Percentiles rank a stretch among this genome's conserved stretches.
Conservation (phyloP, 2,113 vertebrate genomes). For the Melanostigma gelatinosum region DNA sequence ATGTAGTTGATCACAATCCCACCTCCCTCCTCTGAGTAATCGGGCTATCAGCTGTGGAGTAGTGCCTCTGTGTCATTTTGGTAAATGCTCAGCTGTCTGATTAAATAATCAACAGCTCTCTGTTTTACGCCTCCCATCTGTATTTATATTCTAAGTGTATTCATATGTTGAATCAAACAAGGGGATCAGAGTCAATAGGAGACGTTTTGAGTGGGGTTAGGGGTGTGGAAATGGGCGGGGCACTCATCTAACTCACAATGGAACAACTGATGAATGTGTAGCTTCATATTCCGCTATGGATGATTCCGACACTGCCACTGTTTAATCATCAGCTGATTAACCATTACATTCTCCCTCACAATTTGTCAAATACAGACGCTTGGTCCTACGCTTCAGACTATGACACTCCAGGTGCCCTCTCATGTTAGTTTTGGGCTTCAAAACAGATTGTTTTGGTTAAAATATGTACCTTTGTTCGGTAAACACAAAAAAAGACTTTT, state of each 20-base stretch:
- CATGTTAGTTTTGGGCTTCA: neutral
- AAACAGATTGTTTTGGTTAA: neutral
- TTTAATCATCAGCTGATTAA: constrained; percentile 23
- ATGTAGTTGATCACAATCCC: constrained; percentile 12
- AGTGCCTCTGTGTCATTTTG: constrained; percentile 15
- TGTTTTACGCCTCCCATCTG: constrained; percentile 5
- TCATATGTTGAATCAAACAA: neutral
- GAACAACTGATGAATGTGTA: neutral
- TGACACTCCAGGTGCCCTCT: neutral
- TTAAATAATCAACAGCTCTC: constrained; percentile 22
- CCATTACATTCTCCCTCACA: neutral
- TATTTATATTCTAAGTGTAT: constrained; percentile 9
- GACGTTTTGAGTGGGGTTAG: neutral
- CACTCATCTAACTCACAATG: constrained; percentile 8
- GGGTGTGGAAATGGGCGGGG: neutral
- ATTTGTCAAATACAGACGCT: neutral
- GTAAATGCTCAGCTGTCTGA: constrained; percentile 11
- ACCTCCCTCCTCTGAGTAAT: constrained; percentile 1
- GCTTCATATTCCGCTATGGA: neutral
- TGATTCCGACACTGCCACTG: neutral
- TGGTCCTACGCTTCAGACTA: neutral
- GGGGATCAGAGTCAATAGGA: neutral
- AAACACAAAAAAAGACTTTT: neutral
- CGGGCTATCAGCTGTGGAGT: neutral
- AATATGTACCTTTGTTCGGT: neutral